phyloP scores from a whole-genome alignment of 2,797 vertebrate genomes.

The Zalophus californianus region DNA sequence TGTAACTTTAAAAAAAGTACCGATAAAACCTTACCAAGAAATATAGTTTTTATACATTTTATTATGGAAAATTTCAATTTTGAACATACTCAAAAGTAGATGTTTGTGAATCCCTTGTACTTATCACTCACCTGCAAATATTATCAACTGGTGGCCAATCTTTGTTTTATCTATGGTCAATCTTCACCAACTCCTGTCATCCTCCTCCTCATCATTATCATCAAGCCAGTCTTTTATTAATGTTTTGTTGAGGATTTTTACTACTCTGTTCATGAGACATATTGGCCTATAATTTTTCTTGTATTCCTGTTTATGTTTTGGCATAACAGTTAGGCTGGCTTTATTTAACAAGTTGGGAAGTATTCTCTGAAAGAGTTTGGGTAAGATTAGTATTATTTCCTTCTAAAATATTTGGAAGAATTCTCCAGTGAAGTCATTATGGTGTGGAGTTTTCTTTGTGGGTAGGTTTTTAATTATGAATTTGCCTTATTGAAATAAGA shows the following conservation, averaged over 20 bases:
- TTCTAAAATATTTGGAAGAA: not conserved
- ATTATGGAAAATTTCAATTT: not conserved
- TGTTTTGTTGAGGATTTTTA: constrained; percentile 16
- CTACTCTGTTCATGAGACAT: not conserved
- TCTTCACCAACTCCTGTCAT: not conserved
- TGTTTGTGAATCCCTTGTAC: not conserved
- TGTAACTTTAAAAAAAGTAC: not conserved
- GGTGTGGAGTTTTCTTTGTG: not conserved
- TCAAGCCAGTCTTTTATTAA: not conserved
- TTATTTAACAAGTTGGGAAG: constrained; percentile 4
- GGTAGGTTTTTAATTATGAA: not conserved
- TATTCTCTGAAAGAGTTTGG: constrained; percentile 3
- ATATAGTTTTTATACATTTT: not conserved
- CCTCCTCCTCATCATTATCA: not conserved
- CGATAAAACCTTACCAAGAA: not conserved
- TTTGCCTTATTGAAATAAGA: not conserved
- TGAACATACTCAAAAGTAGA: not conserved
- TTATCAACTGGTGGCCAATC: not conserved
- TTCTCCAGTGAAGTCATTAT: not conserved
- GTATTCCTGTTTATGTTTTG: not conserved
- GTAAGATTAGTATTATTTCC: not conserved
- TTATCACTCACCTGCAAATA: not conserved
- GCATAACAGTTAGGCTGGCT: not conserved
- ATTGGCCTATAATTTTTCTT: not conserved
- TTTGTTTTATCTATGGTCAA: not conserved